A percentile compares a stretch with the other conserved stretches of the same genome.
These are phyloP conservation scores for Orius insidiosus DNA, from an alignment of 1,140 invertebrate species.

Conservation along the genomic window DNA sequence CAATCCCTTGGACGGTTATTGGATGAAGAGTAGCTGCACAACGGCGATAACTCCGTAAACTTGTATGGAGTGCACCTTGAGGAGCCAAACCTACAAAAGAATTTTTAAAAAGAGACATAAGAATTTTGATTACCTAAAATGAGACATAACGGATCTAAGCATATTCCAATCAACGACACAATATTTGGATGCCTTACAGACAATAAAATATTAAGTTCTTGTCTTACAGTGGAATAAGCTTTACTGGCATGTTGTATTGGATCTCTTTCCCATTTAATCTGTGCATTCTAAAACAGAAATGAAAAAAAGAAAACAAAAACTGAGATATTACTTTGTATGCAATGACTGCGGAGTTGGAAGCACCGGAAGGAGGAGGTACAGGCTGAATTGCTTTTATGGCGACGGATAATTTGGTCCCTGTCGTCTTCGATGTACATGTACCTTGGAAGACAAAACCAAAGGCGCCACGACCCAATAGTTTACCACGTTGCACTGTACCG, in stretches of 20 bases:
- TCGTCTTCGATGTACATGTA: slow-evolving; percentile 42
- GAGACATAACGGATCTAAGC: slow-evolving; percentile 57
- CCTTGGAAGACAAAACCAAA: slow-evolving; percentile 94
- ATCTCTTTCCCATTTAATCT: slow-evolving; percentile 80
- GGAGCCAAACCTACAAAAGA: slow-evolving; percentile 48
- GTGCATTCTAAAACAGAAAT: slow-evolving; percentile 39
- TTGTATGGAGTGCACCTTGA: slow-evolving; percentile 67
- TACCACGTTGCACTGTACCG: slow-evolving; percentile 59
- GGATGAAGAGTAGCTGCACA: slow-evolving; percentile 64
- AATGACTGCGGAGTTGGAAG: slow-evolving; percentile 49
- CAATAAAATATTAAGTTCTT: slow-evolving; percentile 80
- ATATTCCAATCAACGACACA: slow-evolving; percentile 78
- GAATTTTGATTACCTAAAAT: slow-evolving; percentile 9
- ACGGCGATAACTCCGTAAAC: slow-evolving; percentile 63
- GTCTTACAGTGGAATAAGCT: slow-evolving; percentile 85
- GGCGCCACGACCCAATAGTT: slow-evolving; percentile 80
- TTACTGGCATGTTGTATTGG: slow-evolving; percentile 80
- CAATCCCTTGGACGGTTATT: slow-evolving; percentile 64
- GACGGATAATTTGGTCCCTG: slow-evolving; percentile 43
- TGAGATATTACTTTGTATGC: slow-evolving; percentile 51
- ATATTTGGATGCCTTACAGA: slow-evolving; percentile 79
- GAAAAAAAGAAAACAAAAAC: slow-evolving; percentile 1
- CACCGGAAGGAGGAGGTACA: slow-evolving; percentile 65
- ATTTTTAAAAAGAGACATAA: background rate
- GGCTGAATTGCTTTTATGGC: slow-evolving; percentile 94